Percentiles rank a stretch among this genome's conserved stretches.
Conservation (phyloP, 2,113 vertebrate species). For the Hippoglossus stenolepis region DNA sequence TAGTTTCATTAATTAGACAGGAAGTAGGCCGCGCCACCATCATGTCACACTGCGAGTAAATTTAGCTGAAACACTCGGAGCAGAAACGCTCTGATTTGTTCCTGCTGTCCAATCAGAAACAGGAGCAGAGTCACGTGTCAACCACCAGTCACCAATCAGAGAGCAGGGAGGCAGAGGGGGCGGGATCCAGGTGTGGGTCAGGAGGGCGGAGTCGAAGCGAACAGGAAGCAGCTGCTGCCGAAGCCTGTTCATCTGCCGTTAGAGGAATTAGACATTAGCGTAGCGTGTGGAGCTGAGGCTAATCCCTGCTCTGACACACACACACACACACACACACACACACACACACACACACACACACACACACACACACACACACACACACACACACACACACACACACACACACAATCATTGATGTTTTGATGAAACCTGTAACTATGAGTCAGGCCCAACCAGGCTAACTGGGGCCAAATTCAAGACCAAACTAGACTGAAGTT, state of each 20-base stretch:
- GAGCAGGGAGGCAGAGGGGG: not conserved
- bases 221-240: slow-evolving; percentile 45
- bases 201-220: not conserved
- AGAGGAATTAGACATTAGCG: slow-evolving; percentile 50
- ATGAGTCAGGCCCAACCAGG: no score
- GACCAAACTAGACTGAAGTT: no score
- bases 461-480: no score
- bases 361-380: no score
- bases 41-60: slow-evolving; percentile 9
- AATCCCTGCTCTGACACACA: slow-evolving; percentile 44
- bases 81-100: not conserved
- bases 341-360: slow-evolving; percentile 21
- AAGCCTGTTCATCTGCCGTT: slow-evolving; percentile 43
- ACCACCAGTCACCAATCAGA: not conserved
- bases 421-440: no score
- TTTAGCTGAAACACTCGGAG: not conserved
- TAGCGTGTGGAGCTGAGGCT: slow-evolving; percentile 42
- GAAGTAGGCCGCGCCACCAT: slow-evolving; percentile 55
- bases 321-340: slow-evolving; percentile 23
- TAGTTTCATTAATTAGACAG: slow-evolving; percentile 64
- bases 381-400: no score
- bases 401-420: no score
- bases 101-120: slow-evolving; percentile 7
- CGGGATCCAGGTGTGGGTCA: slow-evolving; percentile 7
- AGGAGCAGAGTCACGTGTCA: not conserved